Conservation (phyloP, 2,797 vertebrate species). For the Etheostoma perlongum region DNA sequence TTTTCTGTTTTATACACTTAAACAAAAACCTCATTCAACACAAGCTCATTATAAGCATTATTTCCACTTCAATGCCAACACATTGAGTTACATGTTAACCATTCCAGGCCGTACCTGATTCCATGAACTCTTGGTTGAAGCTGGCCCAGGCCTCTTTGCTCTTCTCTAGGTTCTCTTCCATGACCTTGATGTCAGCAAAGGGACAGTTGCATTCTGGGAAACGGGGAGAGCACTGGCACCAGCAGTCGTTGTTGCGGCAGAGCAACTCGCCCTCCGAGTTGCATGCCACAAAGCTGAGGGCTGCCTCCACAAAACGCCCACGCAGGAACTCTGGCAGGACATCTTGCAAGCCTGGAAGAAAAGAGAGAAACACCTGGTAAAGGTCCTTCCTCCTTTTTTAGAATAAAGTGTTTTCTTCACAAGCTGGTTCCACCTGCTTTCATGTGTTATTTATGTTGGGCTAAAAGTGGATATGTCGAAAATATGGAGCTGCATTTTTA, state of each 20-base stretch:
- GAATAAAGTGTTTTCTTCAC: neutral
- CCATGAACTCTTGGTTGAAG: conserved; percentile 92
- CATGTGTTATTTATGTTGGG: conserved; percentile 7
- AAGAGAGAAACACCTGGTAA: neutral
- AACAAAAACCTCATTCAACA: neutral
- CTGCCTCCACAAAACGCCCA: conserved; percentile 93
- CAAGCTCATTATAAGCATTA: neutral
- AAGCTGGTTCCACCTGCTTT: neutral
- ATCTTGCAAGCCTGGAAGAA: conserved; percentile 90
- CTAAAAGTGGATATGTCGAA: neutral
- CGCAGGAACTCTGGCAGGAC: conserved; percentile 94
- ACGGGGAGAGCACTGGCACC: conserved; percentile 90
- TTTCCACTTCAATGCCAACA: neutral
- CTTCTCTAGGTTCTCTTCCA: conserved; percentile 93
- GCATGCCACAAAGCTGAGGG: conserved; percentile 97
- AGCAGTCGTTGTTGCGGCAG: conserved; percentile 94
- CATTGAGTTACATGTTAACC: neutral
- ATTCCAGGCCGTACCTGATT: conserved; percentile 88
- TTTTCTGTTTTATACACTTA: neutral
- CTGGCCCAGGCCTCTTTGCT: conserved; percentile 88
- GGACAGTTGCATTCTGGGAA: conserved; percentile 97
- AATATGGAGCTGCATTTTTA: conserved; percentile 10
- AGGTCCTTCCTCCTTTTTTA: conserved; percentile 3
- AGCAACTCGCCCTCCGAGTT: conserved; percentile 94
- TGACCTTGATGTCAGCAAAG: conserved; percentile 91